Conservation (phyloP, 2,113 vertebrate genomes). For the Psephotus haematonotus region DNA sequence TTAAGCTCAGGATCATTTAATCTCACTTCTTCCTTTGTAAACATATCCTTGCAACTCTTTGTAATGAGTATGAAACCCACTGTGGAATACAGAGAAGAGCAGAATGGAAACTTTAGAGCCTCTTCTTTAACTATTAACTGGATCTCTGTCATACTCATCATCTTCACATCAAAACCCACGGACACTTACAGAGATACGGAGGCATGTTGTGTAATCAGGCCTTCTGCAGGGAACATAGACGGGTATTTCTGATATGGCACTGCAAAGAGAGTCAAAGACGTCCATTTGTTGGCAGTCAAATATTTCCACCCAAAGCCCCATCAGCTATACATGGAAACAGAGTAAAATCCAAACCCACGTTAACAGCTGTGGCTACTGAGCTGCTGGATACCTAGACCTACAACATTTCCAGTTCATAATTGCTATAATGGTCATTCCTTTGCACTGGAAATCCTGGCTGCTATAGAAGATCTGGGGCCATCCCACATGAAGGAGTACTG, state of each 20-base stretch:
- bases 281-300: neutral
- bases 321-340: neutral
- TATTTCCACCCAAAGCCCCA: neutral
- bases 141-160: neutral
- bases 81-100: neutral
- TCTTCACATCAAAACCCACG: neutral
- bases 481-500: neutral
- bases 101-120: neutral
- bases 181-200: neutral
- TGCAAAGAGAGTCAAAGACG: neutral
- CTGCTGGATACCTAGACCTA: neutral
- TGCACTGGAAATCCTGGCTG: neutral
- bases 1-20: neutral
- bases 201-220: neutral
- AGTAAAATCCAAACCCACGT: neutral
- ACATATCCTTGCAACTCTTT: neutral
- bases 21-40: neutral
- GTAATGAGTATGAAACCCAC: neutral
- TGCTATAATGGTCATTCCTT: neutral
- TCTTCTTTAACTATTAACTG: neutral
- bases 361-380: neutral
- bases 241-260: neutral
- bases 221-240: neutral
- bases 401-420: neutral
- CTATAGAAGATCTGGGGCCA: neutral